Evolutionary conservation across 2,113 vertebrate genomes (phyloP), one percentile per base, ranked within the genome.

Genomic region (Melanotaenia duboulayi): DNA sequence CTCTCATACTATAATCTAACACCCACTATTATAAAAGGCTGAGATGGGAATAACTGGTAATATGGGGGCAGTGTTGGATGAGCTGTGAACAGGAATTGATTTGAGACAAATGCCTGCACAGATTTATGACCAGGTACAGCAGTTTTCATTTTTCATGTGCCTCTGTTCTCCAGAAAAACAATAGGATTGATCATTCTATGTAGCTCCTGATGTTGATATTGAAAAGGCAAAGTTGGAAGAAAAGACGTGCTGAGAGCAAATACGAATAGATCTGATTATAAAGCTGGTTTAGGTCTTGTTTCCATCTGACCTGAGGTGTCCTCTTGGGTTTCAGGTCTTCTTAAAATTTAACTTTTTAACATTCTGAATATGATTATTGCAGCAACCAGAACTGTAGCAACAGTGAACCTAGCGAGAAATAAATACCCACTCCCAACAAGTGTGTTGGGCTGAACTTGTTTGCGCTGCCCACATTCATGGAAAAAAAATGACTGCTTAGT

Each of bases 11-110:
- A 44, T 67, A 62, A 76, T 75, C 64, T 67, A 75, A 83, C 65
- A 73, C 65, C 63, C 64, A 56, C 78, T 22, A 58, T 54, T 79
- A 78, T 76, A 85, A 85, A 79, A 76, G 66, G 22, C 46, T 11
- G 14, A 16, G 59, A 65, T 66, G 75, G 75, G 76, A 76, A 62
- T 48, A 12, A 49, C 39, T 60, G 40, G n/a, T 71, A 66, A 46
- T 64, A 56, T 64, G 64, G 46, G 19, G 55, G 65, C 65, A 42
- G 78, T 20, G 63, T 55, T 50, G 54, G 65, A 64, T 19, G 52
- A 48, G 35, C 56, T 73, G 62, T 32, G 81, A 71, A 48, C 51
- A 64, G 46, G 65, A 57, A 17, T 59, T 67, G 68, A 56, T 40
- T 52, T 55, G 71, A 80, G 69, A 73, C 71, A 76, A 67, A 83